Conservation (phyloP, 2,888 invertebrate species). For the Seira sanloemensis region DNA sequence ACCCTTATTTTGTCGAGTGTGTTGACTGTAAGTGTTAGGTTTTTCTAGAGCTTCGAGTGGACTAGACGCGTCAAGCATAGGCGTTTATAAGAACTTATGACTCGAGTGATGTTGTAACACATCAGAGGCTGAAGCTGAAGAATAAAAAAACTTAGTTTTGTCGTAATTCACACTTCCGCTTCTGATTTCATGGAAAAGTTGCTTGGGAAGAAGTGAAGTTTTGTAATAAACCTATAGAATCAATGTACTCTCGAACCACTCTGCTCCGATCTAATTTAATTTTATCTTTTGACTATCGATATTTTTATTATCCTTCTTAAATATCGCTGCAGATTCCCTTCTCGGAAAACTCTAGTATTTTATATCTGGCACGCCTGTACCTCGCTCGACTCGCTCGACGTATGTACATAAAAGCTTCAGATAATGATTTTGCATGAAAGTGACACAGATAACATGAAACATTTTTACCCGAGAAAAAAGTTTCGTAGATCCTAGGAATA, state of each 20-base stretch:
- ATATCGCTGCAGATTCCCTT: conserved; percentile 6
- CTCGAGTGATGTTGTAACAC: neutral
- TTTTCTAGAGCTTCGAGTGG: neutral
- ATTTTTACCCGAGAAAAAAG: too few species aligned
- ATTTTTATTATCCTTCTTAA: neutral
- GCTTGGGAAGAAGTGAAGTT: neutral
- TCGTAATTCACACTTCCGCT: conserved; percentile 14
- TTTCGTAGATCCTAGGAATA: too few species aligned
- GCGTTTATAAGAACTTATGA: neutral
- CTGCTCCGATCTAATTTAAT: neutral
- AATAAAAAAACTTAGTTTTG: conserved; percentile 9
- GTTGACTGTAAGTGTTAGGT: neutral
- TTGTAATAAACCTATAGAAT: neutral
- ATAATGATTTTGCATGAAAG: too few species aligned
- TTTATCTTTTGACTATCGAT: neutral
- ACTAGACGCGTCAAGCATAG: neutral
- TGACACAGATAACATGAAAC: too few species aligned
- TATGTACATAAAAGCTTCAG: too few species aligned
- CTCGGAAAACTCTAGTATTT: neutral
- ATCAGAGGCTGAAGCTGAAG: neutral
- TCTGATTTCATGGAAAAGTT: conserved; percentile 11
- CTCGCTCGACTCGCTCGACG: too few species aligned
- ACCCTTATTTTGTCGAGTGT: neutral
- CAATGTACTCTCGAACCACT: neutral
- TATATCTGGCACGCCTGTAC: neutral